Evolutionary conservation across 2,113 vertebrate species (phyloP), one percentile per base, ranked within the genome.

Genomic region (Callocephalon fimbriatum): DNA sequence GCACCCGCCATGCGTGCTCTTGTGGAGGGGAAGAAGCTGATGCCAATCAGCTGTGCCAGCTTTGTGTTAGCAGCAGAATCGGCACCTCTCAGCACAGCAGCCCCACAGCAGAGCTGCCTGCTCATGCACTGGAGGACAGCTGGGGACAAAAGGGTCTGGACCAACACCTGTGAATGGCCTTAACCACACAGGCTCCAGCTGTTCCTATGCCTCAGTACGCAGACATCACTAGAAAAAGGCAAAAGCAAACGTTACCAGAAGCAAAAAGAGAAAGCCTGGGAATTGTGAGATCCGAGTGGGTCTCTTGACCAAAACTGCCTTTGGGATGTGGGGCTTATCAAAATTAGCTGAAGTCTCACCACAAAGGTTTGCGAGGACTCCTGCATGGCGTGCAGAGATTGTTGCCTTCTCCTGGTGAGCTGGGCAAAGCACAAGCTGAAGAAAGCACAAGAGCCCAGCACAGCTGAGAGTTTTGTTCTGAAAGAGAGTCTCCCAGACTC

Each of bases 351-450:
- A 76, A 76, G 37, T 14, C 61, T 93, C 4, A 0, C 18, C 21
- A 7, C 27, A 73, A 54, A 93, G 62, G 45, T 77, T 40, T 54
- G 63, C 0, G 1, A 71, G 71, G 45, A 13, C 12, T 78, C 48
- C 7, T 0, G 0, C n/a, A 4, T 6, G 84, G 70, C 4, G 2
- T 35, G 27, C 0, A 0, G 68, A 67, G 73, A 59, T 75, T 91
- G 81, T 81, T 82, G 75, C 88, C 93, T 95, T 97, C 93, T 94
- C 74, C 62, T 88, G 93, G 79, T 42, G 48, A 96, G 48, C 31
- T 5, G 5, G 40, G 74, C 88, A 93, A 93, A 96, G 58, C 82
- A 86, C 15, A 19, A 66, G 71, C 51, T 26, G 27, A 20, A 68
- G 66, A 45, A 81, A 82, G 12, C 56, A 63, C 37, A n/a, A 0